phyloP scores from a whole-genome alignment of 2,113 vertebrate genomes.

The Eleginops maclovinus region DNA sequence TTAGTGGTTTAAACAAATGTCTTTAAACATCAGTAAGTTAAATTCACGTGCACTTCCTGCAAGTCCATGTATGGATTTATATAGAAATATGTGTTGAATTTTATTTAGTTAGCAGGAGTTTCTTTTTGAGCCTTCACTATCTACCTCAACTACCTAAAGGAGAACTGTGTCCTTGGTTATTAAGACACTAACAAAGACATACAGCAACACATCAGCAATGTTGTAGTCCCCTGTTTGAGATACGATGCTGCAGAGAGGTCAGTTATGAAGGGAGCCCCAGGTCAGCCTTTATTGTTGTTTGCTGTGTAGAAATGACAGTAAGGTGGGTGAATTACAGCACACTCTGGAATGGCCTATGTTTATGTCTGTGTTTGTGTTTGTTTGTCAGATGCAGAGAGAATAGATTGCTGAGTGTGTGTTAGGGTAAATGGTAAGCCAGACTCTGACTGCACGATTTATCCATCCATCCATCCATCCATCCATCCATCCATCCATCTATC shows the following conservation, averaged over 20 bases:
- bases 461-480: too few species aligned
- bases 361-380: too few species aligned
- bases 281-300: background rate
- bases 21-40: background rate
- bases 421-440: background rate
- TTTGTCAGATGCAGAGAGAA: too few species aligned
- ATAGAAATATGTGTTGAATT: background rate
- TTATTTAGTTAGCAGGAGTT: background rate
- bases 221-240: background rate
- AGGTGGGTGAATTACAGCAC: background rate
- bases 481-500: too few species aligned
- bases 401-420: background rate
- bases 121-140: background rate
- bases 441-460: background rate
- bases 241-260: background rate
- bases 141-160: background rate
- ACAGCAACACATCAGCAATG: too few species aligned
- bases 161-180: background rate
- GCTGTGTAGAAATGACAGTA: background rate
- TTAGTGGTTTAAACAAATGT: background rate
- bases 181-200: background rate
- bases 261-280: background rate
- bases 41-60: background rate
- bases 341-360: background rate
- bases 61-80: background rate